Conservation (phyloP, 2,888 invertebrate genomes). For the Lottia gigantea region DNA sequence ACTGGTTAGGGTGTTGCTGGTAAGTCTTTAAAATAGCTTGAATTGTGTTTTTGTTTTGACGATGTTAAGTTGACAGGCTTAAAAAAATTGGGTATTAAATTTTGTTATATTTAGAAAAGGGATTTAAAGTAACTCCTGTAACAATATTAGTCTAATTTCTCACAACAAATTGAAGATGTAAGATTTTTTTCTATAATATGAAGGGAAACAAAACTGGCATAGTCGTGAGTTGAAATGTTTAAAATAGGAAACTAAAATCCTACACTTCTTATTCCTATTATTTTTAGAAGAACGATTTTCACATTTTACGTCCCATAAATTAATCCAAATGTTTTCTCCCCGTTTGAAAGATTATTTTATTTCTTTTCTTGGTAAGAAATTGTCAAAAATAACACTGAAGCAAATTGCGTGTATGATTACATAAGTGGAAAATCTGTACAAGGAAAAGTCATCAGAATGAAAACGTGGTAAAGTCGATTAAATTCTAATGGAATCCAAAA, state of each 20-base stretch:
- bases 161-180: too few species aligned
- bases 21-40: not conserved
- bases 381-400: not conserved
- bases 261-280: too few species aligned
- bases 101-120: not conserved
- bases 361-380: slow-evolving; percentile 1
- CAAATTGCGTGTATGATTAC: slow-evolving; percentile 10
- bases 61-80: not conserved
- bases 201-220: too few species aligned
- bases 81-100: not conserved
- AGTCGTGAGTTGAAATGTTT: too few species aligned
- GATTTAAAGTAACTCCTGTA: not conserved
- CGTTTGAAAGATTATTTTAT: not conserved
- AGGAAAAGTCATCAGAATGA: not conserved
- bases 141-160: slow-evolving; percentile 6
- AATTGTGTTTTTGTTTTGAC: slow-evolving; percentile 2
- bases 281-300: not conserved
- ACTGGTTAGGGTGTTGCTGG: not conserved
- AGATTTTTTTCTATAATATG: too few species aligned
- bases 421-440: not conserved
- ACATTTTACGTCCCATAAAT: not conserved
- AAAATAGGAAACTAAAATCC: too few species aligned
- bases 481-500: not conserved
- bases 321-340: not conserved
- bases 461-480: slow-evolving; percentile 7